phyloP scores from a whole-genome alignment of 2,888 invertebrate species.

The Panopea generosa region DNA sequence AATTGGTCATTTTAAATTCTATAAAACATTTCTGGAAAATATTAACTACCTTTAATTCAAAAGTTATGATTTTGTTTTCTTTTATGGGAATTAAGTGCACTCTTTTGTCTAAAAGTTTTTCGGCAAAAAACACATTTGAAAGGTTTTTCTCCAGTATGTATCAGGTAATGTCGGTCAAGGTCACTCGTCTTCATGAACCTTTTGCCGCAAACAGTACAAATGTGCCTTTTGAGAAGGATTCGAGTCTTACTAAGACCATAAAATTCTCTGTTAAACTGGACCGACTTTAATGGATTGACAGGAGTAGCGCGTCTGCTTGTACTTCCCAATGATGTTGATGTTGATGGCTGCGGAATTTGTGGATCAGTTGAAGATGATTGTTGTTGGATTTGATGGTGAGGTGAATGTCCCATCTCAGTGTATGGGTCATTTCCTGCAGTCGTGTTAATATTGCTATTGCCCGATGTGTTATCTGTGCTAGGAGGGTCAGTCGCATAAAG shows the following conservation, averaged over 20 bases:
- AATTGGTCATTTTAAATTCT: too few species aligned
- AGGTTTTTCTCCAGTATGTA: constrained; percentile 52
- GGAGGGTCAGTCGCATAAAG: too few species aligned
- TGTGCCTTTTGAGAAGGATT: constrained; percentile 44
- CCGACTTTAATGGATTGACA: constrained; percentile 32
- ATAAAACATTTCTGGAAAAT: too few species aligned
- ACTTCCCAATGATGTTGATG: not conserved
- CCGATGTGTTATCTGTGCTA: too few species aligned
- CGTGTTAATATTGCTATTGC: too few species aligned
- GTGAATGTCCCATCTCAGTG: too few species aligned
- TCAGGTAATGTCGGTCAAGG: constrained; percentile 30
- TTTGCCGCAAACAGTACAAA: constrained; percentile 45
- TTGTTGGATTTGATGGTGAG: too few species aligned
- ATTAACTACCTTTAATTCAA: too few species aligned
- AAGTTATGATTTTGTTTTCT: too few species aligned
- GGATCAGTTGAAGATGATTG: not conserved
- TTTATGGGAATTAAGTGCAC: too few species aligned
- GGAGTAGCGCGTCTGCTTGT: constrained; percentile 1
- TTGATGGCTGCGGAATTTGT: not conserved
- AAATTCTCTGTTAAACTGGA: constrained; percentile 43
- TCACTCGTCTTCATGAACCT: constrained; percentile 40
- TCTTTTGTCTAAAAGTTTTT: constrained; percentile 29
- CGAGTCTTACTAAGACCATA: constrained; percentile 43
- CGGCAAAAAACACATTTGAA: constrained; percentile 30
- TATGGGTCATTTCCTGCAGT: too few species aligned